Evolutionary conservation across 1,140 invertebrate genomes (phyloP).

Genomic region (Leptinotarsa lineolata): DNA sequence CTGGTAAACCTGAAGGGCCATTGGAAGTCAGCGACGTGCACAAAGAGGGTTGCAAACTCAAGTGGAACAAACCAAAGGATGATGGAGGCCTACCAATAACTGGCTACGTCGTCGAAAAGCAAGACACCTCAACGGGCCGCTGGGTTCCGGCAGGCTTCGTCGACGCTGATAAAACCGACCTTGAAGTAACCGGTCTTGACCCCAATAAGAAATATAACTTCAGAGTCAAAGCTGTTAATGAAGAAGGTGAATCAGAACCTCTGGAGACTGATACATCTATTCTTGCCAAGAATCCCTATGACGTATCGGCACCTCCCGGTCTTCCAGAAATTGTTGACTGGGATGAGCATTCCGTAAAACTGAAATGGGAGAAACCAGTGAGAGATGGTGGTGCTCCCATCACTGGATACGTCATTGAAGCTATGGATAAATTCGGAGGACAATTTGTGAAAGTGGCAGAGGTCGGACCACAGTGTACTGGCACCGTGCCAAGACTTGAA

Average conservation of each 20-base stretch:
- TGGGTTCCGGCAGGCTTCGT: slow-evolving; percentile 86
- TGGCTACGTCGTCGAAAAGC: slow-evolving; percentile 90
- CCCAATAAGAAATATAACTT: slow-evolving; percentile 94
- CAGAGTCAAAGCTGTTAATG: slow-evolving; percentile 92
- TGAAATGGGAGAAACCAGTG: slow-evolving; percentile 95
- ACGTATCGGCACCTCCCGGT: slow-evolving; percentile 85
- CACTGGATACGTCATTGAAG: slow-evolving; percentile 92
- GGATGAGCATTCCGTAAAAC: slow-evolving; percentile 88
- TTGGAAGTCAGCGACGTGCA: slow-evolving; percentile 90
- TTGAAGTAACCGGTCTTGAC: slow-evolving; percentile 85
- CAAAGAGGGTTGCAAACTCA: slow-evolving; percentile 92
- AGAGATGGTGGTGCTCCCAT: slow-evolving; percentile 96
- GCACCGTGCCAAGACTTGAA: slow-evolving; percentile 84
- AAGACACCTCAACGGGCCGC: slow-evolving; percentile 84
- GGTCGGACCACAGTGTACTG: slow-evolving; percentile 78
- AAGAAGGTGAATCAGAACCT: slow-evolving; percentile 93
- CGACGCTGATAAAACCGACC: slow-evolving; percentile 85
- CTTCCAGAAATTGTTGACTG: slow-evolving; percentile 92
- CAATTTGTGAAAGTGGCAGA: slow-evolving; percentile 74
- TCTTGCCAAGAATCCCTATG: slow-evolving; percentile 95
- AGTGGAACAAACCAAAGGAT: slow-evolving; percentile 95
- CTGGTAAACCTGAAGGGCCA: slow-evolving; percentile 91
- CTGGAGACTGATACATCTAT: slow-evolving; percentile 85
- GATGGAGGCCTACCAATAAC: slow-evolving; percentile 92
- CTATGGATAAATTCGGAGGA: slow-evolving; percentile 74